These are phyloP conservation scores for Leucoma salicis DNA, from an alignment of 2,888 invertebrate species.

Conservation along the genomic window DNA sequence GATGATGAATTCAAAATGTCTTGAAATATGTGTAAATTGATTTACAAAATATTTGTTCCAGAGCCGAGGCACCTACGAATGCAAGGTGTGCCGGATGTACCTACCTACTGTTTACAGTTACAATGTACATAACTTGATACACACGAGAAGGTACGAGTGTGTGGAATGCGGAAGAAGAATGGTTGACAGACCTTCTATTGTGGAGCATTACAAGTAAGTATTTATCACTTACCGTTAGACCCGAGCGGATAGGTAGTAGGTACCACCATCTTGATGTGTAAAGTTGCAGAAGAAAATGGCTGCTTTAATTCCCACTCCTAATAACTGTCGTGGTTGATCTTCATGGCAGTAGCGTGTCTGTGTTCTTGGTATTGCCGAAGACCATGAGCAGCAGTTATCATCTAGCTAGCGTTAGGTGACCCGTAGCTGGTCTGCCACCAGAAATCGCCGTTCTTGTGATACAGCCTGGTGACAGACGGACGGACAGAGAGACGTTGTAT, in stretches of 20 bases:
- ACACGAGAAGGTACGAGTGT: conserved; percentile 66
- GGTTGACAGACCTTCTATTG: conserved; percentile 58
- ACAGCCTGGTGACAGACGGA: too few relatives aligned
- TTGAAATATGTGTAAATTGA: too few relatives aligned
- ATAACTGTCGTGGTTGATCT: too few relatives aligned
- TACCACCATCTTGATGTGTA: background rate
- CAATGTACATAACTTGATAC: conserved; percentile 60
- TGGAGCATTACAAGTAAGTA: conserved; percentile 60
- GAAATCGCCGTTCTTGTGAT: too few relatives aligned
- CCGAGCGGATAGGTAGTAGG: background rate
- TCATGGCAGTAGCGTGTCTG: too few relatives aligned
- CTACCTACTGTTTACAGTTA: conserved; percentile 63
- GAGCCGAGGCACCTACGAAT: conserved; percentile 63
- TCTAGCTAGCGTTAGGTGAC: background rate
- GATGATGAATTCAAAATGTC: too few relatives aligned
- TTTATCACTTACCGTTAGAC: too few relatives aligned
- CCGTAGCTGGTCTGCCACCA: background rate
- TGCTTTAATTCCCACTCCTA: too few relatives aligned
- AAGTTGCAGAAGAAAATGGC: too few relatives aligned
- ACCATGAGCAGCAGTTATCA: background rate
- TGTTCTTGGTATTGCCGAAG: too few relatives aligned
- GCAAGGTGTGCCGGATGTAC: conserved; percentile 58
- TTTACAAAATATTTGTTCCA: conserved; percentile 32
- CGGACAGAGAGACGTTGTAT: too few relatives aligned
- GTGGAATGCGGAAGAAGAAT: conserved; percentile 53